Conservation (phyloP, 2,113 vertebrate genomes). For the Turnix velox region DNA sequence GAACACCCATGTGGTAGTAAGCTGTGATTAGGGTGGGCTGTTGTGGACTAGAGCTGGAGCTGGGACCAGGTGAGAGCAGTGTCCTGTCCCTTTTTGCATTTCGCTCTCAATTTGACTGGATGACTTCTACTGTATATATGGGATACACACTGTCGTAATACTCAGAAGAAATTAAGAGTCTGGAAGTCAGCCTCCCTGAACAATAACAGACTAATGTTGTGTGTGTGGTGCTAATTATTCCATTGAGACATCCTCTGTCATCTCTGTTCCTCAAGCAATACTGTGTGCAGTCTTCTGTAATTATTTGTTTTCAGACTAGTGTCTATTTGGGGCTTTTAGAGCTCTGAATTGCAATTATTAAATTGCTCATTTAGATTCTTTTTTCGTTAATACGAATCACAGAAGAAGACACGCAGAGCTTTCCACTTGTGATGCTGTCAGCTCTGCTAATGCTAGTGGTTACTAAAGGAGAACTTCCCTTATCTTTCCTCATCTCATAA, state of each 20-base stretch:
- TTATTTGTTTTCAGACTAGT: constrained; percentile 23
- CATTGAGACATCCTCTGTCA: not conserved
- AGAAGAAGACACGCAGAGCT: not conserved
- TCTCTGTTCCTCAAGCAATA: not conserved
- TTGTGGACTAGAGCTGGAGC: not conserved
- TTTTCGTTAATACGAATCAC: not conserved
- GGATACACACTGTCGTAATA: not conserved
- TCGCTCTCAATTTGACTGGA: not conserved
- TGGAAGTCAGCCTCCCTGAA: not conserved
- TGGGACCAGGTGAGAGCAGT: not conserved
- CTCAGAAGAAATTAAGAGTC: not conserved
- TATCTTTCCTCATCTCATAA: not conserved
- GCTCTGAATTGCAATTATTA: not conserved
- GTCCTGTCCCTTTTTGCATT: not conserved
- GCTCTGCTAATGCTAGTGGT: not conserved
- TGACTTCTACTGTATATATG: fast-evolving
- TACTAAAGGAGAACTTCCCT: not conserved
- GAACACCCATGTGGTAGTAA: fast-evolving
- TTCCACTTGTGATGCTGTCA: not conserved
- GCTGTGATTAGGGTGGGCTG: not conserved
- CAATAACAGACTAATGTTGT: not conserved
- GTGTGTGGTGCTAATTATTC: not conserved
- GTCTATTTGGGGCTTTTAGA: not conserved
- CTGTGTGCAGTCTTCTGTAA: constrained; percentile 1
- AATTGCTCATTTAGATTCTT: not conserved